phyloP scores from a whole-genome alignment of 2,888 invertebrate genomes.

The Dermolepida albohirtum region DNA sequence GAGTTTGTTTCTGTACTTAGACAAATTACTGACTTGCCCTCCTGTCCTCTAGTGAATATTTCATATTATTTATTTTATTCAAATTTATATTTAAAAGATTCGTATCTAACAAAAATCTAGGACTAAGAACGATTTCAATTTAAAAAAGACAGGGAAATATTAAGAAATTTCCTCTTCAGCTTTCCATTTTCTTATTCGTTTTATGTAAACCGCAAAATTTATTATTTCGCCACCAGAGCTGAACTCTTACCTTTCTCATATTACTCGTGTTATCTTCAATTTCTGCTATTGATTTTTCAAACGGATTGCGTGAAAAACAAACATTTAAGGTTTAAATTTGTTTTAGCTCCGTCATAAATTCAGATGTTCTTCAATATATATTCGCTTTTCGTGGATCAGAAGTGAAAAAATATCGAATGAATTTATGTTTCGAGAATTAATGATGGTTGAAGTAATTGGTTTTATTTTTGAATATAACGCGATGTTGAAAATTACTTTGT shows the following conservation, averaged over 20 bases:
- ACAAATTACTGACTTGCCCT: no score
- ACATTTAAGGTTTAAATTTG: slow-evolving; percentile 32
- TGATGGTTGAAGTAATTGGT: neutral
- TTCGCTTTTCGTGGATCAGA: slow-evolving; percentile 18
- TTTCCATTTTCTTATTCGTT: slow-evolving; percentile 11
- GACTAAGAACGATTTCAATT: no score
- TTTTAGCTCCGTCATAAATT: slow-evolving; percentile 8
- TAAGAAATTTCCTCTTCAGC: slow-evolving; percentile 15
- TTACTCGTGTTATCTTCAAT: slow-evolving; percentile 21
- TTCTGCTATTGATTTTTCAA: slow-evolving; percentile 32
- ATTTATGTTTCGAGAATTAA: slow-evolving; percentile 20
- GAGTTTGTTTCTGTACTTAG: no score
- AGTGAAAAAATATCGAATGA: slow-evolving; percentile 22
- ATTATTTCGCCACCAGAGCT: slow-evolving; percentile 20
- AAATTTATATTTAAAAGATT: no score
- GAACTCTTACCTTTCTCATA: slow-evolving; percentile 22
- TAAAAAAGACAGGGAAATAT: neutral
- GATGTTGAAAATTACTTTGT: no score
- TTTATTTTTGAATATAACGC: slow-evolving; percentile 11
- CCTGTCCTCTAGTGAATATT: no score
- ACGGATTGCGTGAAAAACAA: slow-evolving; percentile 35
- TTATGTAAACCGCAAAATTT: slow-evolving; percentile 9
- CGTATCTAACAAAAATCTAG: no score
- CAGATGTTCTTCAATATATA: no score
- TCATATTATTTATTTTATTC: no score